Evolutionary conservation across 2,888 invertebrate genomes (phyloP).

Genomic region (Sinopyrophorus schimmeli): DNA sequence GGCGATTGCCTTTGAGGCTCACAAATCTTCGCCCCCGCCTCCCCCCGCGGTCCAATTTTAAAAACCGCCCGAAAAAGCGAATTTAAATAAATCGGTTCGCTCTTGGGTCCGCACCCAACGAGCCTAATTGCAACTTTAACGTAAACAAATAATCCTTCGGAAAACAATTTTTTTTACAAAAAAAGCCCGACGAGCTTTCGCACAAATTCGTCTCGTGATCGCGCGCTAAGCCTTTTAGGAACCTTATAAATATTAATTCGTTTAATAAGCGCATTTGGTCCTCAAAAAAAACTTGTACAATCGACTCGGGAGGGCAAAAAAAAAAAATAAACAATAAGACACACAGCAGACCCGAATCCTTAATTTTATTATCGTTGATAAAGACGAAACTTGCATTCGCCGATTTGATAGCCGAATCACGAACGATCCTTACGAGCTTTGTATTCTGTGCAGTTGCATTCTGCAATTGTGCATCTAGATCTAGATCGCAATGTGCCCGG

Average conservation of each 20-base stretch:
- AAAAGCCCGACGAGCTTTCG: too few species aligned
- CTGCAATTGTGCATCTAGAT: slow-evolving; percentile 31
- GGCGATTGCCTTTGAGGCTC: slow-evolving; percentile 21
- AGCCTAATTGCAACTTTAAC: too few species aligned
- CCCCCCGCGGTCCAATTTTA: too few species aligned
- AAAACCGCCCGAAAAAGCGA: too few species aligned
- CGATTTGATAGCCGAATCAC: slow-evolving; percentile 34
- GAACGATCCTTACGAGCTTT: slow-evolving; percentile 32
- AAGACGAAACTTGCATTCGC: slow-evolving; percentile 24
- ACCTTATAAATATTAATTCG: slow-evolving; percentile 18
- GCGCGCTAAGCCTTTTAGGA: slow-evolving; percentile 9
- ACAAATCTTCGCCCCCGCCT: slow-evolving; percentile 21
- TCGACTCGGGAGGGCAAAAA: slow-evolving; percentile 2
- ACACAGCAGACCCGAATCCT: slow-evolving; percentile 47
- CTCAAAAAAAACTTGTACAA: slow-evolving; percentile 15
- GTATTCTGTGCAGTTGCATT: too few species aligned
- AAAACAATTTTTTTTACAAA: too few species aligned
- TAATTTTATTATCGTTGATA: slow-evolving; percentile 45
- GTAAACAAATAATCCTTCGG: too few species aligned
- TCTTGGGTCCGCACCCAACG: too few species aligned
- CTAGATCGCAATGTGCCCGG: slow-evolving; percentile 26
- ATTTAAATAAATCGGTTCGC: too few species aligned
- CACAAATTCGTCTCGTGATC: slow-evolving; percentile 14
- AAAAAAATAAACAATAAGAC: slow-evolving; percentile 45
- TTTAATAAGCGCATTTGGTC: slow-evolving; percentile 6